Base-by-base conservation (phyloP, 64 coral and sea anemone genomes). In the Trachythela sp. region DNA sequence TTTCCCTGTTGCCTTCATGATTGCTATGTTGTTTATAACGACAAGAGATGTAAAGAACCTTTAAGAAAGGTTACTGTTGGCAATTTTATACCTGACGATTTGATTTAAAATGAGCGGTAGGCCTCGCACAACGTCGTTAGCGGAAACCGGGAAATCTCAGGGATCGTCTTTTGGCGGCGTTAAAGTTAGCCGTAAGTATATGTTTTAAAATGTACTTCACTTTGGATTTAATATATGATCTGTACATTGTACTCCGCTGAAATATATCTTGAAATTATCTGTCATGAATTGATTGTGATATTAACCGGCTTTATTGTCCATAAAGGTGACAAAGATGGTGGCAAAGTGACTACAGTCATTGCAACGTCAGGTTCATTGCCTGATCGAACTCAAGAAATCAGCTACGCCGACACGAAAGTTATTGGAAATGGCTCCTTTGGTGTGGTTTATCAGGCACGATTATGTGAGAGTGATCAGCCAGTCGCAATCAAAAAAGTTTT, bases 341-440 rank as follows among this genome's bases (percentile, higher is more conserved):
- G 93, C 51, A 99, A 99, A 90, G 88, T 99, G 26, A 99, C 96
- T 36, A 99, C 96, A 51, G 96, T 99, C 18, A 91, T 95, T 75
- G 96, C 96, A 86, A 99, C 96, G 84, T 93, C 93, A 54, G 96
- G 96, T 84, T 89, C 96, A 76, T 58, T 99, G 52, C 96, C 96
- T 54, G 96, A 99, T 91, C 96, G 93, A 84, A 99, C 96, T 34
- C 96, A 99, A 95, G 96, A 99, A 90, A 95, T 99, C 83, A 99
- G 96, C 89, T 99, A 99, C 41, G 94, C 96, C 30, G 96, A 99
- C 85, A 99, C 96, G 27, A 99, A 99, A 95, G 96, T 99, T 87
- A 99, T 99, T 77, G 96, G 96, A 85, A 99, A 99, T 95, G 96
- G 96, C 10, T 99, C 96, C 40, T 99, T 99, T 89, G 96, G 96